These are phyloP conservation scores for Meda fulgida DNA, from an alignment of 2,797 vertebrate species.

Conservation along the genomic window DNA sequence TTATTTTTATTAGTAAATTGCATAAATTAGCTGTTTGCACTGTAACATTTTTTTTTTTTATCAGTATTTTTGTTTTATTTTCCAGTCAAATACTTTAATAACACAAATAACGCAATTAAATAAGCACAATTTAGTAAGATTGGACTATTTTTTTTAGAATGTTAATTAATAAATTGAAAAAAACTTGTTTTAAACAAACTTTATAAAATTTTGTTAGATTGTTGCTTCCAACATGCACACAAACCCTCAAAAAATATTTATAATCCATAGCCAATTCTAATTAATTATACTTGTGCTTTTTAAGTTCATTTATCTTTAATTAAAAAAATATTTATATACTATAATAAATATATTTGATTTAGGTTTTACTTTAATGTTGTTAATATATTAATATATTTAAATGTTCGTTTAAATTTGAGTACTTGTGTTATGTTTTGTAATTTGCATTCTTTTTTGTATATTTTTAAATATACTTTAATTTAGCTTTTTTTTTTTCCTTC, in stretches of 20 bases:
- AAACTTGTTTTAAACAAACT: background rate
- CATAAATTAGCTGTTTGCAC: background rate
- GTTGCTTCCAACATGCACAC: background rate
- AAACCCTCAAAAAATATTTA: rapidly evolving
- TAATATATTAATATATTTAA: too few relatives aligned
- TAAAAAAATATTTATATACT: background rate
- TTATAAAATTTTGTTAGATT: background rate
- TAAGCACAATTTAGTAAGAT: background rate
- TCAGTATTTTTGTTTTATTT: background rate
- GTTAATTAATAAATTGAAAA: background rate
- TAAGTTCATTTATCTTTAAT: background rate
- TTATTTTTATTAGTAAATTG: background rate
- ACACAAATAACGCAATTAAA: too few relatives aligned
- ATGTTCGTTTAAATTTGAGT: background rate
- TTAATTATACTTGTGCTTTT: background rate
- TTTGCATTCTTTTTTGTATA: background rate
- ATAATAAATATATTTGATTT: background rate
- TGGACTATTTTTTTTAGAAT: background rate
- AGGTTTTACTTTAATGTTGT: background rate
- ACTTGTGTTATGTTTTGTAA: background rate
- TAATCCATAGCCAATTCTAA: background rate
- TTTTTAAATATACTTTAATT: background rate
- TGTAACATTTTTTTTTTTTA: background rate
- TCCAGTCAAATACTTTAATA: background rate
- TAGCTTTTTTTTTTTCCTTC: background rate